Conservation (phyloP, 2,113 vertebrate species). For the Cathartes aura region DNA sequence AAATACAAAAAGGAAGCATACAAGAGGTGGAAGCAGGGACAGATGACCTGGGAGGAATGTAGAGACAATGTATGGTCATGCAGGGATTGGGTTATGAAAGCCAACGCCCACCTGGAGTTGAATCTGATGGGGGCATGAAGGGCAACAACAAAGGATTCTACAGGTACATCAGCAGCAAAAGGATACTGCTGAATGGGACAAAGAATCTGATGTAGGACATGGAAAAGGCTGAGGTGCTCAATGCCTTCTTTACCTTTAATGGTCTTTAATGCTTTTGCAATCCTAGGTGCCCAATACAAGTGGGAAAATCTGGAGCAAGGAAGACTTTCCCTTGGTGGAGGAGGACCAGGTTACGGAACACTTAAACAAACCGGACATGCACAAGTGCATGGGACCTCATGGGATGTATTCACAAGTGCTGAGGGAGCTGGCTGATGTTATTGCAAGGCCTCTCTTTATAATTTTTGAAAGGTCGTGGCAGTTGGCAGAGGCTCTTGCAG, state of each 20-base stretch:
- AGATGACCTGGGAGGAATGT: background rate
- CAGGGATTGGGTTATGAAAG: background rate
- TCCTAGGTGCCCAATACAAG: background rate
- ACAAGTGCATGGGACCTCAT: background rate
- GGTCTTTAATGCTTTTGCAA: background rate
- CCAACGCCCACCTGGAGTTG: background rate
- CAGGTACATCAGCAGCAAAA: background rate
- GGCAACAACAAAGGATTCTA: background rate
- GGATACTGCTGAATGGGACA: background rate
- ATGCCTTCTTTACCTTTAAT: background rate
- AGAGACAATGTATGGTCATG: background rate
- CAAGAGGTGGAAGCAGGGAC: background rate
- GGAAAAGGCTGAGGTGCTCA: background rate
- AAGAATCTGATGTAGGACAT: background rate
- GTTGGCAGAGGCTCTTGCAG: background rate
- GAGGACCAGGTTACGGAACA: background rate
- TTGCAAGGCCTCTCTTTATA: background rate
- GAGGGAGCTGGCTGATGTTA: background rate
- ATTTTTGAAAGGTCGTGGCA: background rate
- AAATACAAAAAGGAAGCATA: background rate
- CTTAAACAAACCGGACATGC: background rate
- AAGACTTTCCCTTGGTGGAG: background rate
- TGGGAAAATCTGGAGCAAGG: background rate
- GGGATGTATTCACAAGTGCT: background rate
- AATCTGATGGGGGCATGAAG: background rate